Evolutionary conservation across 2,113 vertebrate genomes (phyloP), one percentile per base, ranked within the genome.

Genomic region (Sprattus sprattus): DNA sequence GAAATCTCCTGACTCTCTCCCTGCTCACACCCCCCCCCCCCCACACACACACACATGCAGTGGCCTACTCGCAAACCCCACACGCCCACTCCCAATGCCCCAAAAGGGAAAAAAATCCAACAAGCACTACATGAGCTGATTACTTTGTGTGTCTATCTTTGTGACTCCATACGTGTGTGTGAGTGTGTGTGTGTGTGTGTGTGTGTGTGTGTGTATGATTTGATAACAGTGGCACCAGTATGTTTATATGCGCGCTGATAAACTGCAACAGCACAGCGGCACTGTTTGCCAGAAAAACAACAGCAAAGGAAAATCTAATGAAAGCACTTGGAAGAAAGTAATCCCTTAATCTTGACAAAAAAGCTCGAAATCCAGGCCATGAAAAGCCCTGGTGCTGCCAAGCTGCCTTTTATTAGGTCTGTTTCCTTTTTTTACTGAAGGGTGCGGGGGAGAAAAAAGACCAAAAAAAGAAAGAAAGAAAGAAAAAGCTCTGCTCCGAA

Each of bases 281-380:
- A 81, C 28, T 45, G 84, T 44, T 25, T 52, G 32, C 80, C 50
- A 84, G 75, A 83, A 78, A 84, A 50, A 45, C 25, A 45, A 84
- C 13, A 50, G 45, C 39, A 45, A 71, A 67, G 45, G 46, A 88
- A 89, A 90, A 90, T 90, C 85, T 88, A 92, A 91, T 91, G 88
- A 92, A 60, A 91, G 89, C 89, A 86, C 91, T 91, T 78, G 87
- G 91, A 91, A 91, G 90, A 92, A 92, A 90, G 88, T 92, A 94
- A 93, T 93, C 92, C 91, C 91, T 93, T 94, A 92, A 94, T 93
- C 91, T 93, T 90, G 91, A 93, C 92, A 92, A 91, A 67, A 39
- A 93, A 92, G 89, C 87, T 67, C 57, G 84, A 92, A 93, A 94
- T 92, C 91, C 91, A 92, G 90, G 90, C 88, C 92, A 92, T 90